Conservation (phyloP, 2,888 invertebrate genomes). For the Pristionchus exspectatus region DNA sequence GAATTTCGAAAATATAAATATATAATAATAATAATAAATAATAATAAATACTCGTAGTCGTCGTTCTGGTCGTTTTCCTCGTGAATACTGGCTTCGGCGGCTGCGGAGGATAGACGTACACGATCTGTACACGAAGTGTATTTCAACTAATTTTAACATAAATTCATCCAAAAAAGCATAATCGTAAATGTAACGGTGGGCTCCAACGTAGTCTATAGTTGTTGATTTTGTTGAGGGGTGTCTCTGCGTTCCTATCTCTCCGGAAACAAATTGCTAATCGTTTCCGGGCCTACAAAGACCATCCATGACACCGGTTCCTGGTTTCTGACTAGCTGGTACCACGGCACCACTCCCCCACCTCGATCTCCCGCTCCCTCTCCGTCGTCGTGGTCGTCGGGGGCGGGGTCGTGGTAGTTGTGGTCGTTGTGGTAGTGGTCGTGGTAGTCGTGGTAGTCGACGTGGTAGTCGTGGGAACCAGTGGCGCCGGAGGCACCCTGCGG, state of each 20-base stretch:
- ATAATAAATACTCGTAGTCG: neutral
- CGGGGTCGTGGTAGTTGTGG: conserved; percentile 14
- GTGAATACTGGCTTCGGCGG: conserved; percentile 24
- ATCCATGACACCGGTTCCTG: no score
- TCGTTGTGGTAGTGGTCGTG: conserved; percentile 1
- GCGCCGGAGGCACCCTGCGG: conserved; percentile 30
- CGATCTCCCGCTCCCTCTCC: conserved; percentile 34
- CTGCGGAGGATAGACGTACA: conserved; percentile 44
- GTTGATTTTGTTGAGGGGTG: no score
- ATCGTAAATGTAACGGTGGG: no score
- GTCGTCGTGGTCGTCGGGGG: neutral
- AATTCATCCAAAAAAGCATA: no score
- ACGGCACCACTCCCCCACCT: neutral
- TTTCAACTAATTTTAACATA: neutral
- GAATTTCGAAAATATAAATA: neutral
- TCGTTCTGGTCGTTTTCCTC: neutral
- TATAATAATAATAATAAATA: neutral
- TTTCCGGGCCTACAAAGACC: no score
- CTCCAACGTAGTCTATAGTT: no score
- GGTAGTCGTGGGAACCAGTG: conserved; percentile 6
- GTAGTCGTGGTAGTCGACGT: conserved; percentile 17
- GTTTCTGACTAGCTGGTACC: neutral
- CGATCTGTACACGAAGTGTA: neutral
- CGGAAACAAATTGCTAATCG: no score
- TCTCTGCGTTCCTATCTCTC: no score